Evolutionary conservation across 2,888 invertebrate genomes (phyloP), one percentile per base, ranked within the genome.

Genomic region (Standfussiana lucernea): DNA sequence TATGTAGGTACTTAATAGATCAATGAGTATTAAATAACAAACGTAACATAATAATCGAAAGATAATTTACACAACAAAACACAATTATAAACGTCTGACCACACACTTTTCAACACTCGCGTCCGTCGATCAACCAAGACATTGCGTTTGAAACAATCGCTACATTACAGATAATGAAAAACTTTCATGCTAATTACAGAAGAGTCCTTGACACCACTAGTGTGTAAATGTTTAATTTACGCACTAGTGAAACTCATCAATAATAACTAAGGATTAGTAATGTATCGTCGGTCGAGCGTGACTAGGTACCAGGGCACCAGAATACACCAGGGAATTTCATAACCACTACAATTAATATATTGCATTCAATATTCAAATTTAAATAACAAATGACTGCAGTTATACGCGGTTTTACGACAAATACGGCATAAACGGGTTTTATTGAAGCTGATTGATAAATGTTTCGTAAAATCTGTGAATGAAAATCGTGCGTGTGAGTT

Each of bases 231-330:
- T 64, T 77, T 88, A 78, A 73, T 83, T 86, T 79, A 77, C 78
- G 79, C 71, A 77, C 77, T 72, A 87, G 86, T 88, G 91, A 88
- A 91, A 90, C 90, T 88, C 89, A 88, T 89, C 83, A 90, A 90
- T 89, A 90, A 83, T 78, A 80, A 86, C 74, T 83, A 81, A 67
- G 70, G 73, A 80, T 83, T 83, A 82, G 79, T 79, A 83, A 83
- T 80, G 71, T 83, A 80, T 77, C 68, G 35, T 70, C 83, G 82
- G 69, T 77, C 80, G 75, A 86, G 80, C 89, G 83, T 89, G 75
- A 85, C 80, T 75, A 79, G 10, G 61, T 61, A 61, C 80, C 71
- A 76, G 78, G 77, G 69, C 70, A 68, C 61, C 24, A 71, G 47
- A 45, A 47, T 82, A 79, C 76, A 78, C 82, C 67, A 75, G 81